These are phyloP conservation scores for Drosophila antonietae DNA, from an alignment of 2,888 invertebrate genomes.

Conservation along the genomic window DNA sequence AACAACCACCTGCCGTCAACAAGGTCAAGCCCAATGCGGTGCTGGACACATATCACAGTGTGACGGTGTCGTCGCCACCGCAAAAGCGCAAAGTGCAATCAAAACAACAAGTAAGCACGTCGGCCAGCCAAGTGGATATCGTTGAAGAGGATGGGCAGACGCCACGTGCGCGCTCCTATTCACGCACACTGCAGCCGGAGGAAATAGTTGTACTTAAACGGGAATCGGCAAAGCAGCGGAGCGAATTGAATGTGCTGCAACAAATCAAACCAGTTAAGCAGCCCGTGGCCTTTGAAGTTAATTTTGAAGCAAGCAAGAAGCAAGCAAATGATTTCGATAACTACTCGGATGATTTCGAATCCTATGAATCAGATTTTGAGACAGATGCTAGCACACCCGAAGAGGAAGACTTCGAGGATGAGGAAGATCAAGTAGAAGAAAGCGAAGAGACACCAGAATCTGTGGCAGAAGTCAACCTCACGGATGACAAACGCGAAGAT, in stretches of 20 bases:
- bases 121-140: neutral
- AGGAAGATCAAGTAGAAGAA: constrained; percentile 15
- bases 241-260: constrained; percentile 48
- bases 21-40: constrained; percentile 81
- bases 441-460: neutral
- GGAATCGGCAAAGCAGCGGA: constrained; percentile 65
- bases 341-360: constrained; percentile 87
- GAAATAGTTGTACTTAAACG: constrained; percentile 79
- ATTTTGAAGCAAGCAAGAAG: constrained; percentile 64
- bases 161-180: constrained; percentile 49
- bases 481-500: neutral
- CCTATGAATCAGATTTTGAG: constrained; percentile 87
- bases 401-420: constrained; percentile 43
- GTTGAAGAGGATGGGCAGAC: constrained; percentile 17
- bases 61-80: constrained; percentile 84
- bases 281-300: constrained; percentile 83
- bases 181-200: constrained; percentile 79
- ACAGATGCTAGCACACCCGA: constrained; percentile 69
- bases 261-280: constrained; percentile 53
- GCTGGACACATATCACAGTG: constrained; percentile 83
- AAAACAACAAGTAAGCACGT: constrained; percentile 35
- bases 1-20: constrained; percentile 21
- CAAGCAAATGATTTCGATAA: constrained; percentile 64
- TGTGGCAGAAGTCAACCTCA: neutral
- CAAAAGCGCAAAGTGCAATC: constrained; percentile 68